Evolutionary conservation across 92 coral and sea anemone species (phyloP), one percentile per base, ranked within the genome.

Genomic region (Palythoa grandis): DNA sequence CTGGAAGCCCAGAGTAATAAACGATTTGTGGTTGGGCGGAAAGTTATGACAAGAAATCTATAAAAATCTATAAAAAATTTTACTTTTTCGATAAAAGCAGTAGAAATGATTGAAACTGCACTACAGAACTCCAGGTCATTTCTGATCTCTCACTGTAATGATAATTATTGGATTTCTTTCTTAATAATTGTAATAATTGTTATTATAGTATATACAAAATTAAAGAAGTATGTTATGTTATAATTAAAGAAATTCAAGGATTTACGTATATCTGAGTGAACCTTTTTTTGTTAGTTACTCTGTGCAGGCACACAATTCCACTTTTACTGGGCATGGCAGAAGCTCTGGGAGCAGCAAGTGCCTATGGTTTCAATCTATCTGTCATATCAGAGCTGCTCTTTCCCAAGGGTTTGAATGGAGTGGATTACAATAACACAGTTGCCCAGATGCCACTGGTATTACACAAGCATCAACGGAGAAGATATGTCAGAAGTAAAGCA

Each of bases 281-380:
- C 14, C 1, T 70, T 72, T 52, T 29, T 76, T 83, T 78, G 40
- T 1, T 70, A 97, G 99, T 88, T 47, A 37, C 77, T 63, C 76
- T 95, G 47, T 97, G 99, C 86, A 88, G 82, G 69, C 89, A 89
- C 60, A 93, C 95, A 24, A 66, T 97, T 29, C 99, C 99, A 11
- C 86, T 97, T 15, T 91, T 97, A 38, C 91, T 95, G 65, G 99
- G 99, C 29, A 88, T 95, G 83, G 91, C 98, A 14, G 98, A 97
- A 82, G 99, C 99, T 22, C 87, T 97, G 14, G 98, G 99, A 14
- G 91, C 93, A 2, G 93, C 98, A 17, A 90, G 90, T 69, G 90
- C 88, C 9, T 86, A 89, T 66, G 87, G 89, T 37, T 89, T 91
- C 1, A 79, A 91, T 82, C 91, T 89, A 63, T 77, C 91, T 48